These are phyloP conservation scores for Physocephala rufipes DNA, from an alignment of 2,888 invertebrate genomes.

Conservation along the genomic window DNA sequence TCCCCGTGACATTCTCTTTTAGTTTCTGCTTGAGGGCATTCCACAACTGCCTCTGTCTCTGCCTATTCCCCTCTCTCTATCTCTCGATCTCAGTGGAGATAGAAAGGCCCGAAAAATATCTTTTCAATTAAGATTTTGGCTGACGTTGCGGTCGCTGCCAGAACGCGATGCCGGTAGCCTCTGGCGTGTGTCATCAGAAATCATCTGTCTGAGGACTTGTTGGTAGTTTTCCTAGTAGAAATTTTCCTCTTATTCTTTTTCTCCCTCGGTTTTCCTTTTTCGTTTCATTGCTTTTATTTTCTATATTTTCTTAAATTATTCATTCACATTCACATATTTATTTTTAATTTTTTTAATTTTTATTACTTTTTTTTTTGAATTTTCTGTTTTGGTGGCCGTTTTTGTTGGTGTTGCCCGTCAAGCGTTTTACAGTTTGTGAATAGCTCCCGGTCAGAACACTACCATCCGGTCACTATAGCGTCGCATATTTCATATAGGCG, in stretches of 20 bases:
- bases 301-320: slow-evolving; percentile 32
- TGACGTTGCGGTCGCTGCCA: neutral
- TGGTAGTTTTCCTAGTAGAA: slow-evolving; percentile 22
- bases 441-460: slow-evolving; percentile 59
- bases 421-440: slow-evolving; percentile 54
- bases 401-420: neutral
- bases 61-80: no score
- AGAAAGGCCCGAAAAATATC: no score
- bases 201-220: slow-evolving; percentile 20
- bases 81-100: no score
- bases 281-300: neutral
- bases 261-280: neutral
- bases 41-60: neutral
- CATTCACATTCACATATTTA: slow-evolving; percentile 6
- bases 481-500: no score
- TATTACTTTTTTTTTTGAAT: slow-evolving; percentile 35
- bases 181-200: slow-evolving; percentile 22
- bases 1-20: slow-evolving; percentile 8
- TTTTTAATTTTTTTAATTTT: slow-evolving; percentile 17
- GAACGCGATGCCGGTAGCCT: slow-evolving; percentile 20
- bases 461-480: slow-evolving; percentile 16
- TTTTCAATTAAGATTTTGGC: no score
- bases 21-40: neutral
- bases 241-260: neutral
- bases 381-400: slow-evolving; percentile 31